Base-by-base conservation (phyloP, 2,113 vertebrate genomes). In the Halcyon malimbica region DNA sequence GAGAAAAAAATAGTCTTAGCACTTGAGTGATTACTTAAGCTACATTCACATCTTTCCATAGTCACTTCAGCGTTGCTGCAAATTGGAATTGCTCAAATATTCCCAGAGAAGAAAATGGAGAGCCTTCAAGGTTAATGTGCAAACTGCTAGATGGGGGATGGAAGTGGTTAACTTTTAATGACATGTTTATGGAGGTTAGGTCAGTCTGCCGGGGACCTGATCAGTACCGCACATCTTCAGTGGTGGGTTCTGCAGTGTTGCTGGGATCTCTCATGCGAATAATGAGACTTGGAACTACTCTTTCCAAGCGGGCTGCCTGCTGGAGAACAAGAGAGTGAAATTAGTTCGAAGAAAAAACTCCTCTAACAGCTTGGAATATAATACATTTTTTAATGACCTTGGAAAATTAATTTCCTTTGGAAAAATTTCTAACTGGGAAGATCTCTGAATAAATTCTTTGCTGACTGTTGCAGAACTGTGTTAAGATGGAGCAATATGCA, bases 341-440 rank as follows among this genome's bases (percentile, higher is more conserved):
- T 37, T 8, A 39, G 79, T 83, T 95, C 73, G 81, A 90, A 94
- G 59, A 56, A 71, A 93, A 88, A 44, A 28, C 51, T 69, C 62
- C 1, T 13, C 59, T 85, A 85, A 67, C 69, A 90, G 82, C 81
- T 90, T 85, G 79, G 70, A 93, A 84, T 90, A 85, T 18, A 93
- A 83, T 48, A n/a, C 46, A 70, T 90, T 80, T 94, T 89, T 90
- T 0, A 62, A 65, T 37, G 0, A 79, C 57, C 62, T 78, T 93
- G 94, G 87, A 94, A 96, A 96, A 90, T 20, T 6, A 79, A 95
- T 96, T 96, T 93, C 70, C 84, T 95, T 93, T 88, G 93, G 87
- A 96, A 96, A 95, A 95, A 95, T 31, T 79, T 68, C 26, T 89
- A 73, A 77, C 62, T 65, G 37, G 63, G 84, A 94, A 89, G 77